A percentile compares a stretch with the other conserved stretches of the same genome.
Evolutionary conservation across 2,113 vertebrate genomes (phyloP).

Genomic region (Poeciliopsis occidentalis): DNA sequence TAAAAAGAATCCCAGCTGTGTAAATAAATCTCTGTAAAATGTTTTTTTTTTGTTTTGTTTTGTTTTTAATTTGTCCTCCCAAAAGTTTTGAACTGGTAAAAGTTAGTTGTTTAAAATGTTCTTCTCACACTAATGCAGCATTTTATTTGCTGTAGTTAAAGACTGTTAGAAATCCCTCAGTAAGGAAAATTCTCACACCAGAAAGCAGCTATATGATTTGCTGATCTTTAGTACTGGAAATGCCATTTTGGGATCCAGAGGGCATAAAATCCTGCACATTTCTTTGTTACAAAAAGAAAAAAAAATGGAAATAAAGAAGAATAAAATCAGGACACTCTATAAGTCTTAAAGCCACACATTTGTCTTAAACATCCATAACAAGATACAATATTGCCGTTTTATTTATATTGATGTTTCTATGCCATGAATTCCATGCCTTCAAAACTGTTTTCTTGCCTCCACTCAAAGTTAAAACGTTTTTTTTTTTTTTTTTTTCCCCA

Average conservation of each 20-base stretch:
- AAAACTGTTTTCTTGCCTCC: too few species aligned
- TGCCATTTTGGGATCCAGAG: too few species aligned
- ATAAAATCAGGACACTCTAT: too few species aligned
- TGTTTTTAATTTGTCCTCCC: background rate
- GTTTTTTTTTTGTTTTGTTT: too few species aligned
- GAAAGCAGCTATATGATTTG: background rate
- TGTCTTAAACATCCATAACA: too few species aligned
- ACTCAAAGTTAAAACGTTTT: background rate
- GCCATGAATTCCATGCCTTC: too few species aligned
- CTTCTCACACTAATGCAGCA: background rate
- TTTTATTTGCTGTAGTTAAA: background rate
- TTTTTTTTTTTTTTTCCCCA: background rate
- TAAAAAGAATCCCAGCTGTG: constrained; percentile 70
- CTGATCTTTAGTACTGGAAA: background rate
- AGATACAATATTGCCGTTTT: too few species aligned
- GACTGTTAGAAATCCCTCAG: background rate
- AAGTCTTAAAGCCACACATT: too few species aligned
- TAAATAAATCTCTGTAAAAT: constrained; percentile 52
- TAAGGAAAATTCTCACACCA: background rate
- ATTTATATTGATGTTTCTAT: too few species aligned
- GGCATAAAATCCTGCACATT: background rate
- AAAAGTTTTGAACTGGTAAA: background rate
- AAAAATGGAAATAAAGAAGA: too few species aligned
- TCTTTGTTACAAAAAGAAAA: too few species aligned
- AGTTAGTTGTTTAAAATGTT: background rate